Conservation (phyloP, 2,888 invertebrate species). For the Protophormia terraenovae region DNA sequence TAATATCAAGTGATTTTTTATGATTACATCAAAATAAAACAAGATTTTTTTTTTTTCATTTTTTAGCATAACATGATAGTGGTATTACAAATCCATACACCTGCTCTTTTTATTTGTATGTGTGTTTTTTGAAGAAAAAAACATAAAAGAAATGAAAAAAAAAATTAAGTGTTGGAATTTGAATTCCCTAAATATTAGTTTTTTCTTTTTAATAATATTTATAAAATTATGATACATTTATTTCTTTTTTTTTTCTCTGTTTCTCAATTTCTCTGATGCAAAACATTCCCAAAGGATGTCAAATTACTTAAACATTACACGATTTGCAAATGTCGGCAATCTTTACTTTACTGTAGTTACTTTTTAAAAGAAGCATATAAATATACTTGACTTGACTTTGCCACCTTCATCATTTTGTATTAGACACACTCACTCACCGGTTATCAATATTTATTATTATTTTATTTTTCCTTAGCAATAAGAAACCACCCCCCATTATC, state of each 20-base stretch:
- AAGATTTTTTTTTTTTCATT: neutral
- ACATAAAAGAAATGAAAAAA: neutral
- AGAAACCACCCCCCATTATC: neutral
- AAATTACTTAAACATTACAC: slow-evolving; percentile 75
- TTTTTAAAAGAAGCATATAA: neutral
- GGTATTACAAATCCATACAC: slow-evolving; percentile 2
- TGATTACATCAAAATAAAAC: slow-evolving; percentile 40
- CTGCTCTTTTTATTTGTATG: slow-evolving; percentile 14
- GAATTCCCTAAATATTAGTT: slow-evolving; percentile 51
- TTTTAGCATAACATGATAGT: slow-evolving; percentile 7
- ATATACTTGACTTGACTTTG: slow-evolving; percentile 63
- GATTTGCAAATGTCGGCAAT: slow-evolving; percentile 66
- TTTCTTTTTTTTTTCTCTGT: neutral
- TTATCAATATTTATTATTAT: slow-evolving; percentile 75
- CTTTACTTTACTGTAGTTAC: slow-evolving; percentile 40
- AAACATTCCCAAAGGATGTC: slow-evolving; percentile 66
- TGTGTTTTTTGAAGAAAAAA: neutral
- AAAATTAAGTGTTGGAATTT: slow-evolving; percentile 40
- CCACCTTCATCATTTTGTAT: slow-evolving; percentile 62
- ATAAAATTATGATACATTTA: slow-evolving; percentile 45
- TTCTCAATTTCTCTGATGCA: neutral
- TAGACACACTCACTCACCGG: slow-evolving; percentile 72
- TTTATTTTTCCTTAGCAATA: slow-evolving; percentile 5
- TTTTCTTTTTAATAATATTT: slow-evolving; percentile 18
- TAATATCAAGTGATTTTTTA: slow-evolving; percentile 57